Evolutionary conservation across 2,888 invertebrate species (phyloP), one percentile per base, ranked within the genome.

Genomic region (Podabrus alpinus): DNA sequence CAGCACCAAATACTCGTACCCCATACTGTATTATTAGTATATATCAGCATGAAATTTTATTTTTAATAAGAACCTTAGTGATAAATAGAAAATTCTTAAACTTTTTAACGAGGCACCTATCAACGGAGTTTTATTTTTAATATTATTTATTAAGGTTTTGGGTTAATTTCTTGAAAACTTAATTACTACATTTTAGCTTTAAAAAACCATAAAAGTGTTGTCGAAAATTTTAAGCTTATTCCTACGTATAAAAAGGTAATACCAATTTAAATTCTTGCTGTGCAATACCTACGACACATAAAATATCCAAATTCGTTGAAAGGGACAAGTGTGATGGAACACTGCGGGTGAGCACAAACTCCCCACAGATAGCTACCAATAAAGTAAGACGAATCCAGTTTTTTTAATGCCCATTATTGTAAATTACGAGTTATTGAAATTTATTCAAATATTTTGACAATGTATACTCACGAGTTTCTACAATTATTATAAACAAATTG

Each of bases 361-460:
- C 84, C 85, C 85, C 84, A 83, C 82, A 80, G 84, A 81, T 82
- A 45, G 45, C 45, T 45, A 83, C 84, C 82, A 85, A 85, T 85
- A 85, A 85, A 85, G 85, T 84, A 83, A 85, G 84, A 86, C 81
- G 83, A 83, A 82, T 81, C 81, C 81, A 81, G 81, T 83, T 83
- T 83, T 82, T 83, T 83, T 72, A 66, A 69, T 69, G 76, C 72
- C 82, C 81, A 83, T 83, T 84, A 83, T 82, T 83, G 79, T 80
- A 80, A 82, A 82, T 84, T 83, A 84, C 83, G 84, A 84, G 83
- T 85, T 85, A 86, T 85, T 85, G 85, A 85, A 85, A 85, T 86
- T 86, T 85, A 85, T 86, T 85, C 84, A 83, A 84, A 84, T 82
- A 80, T 83, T 84, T 82, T 83, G 85, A 84, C 84, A 83, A 79